Conservation (phyloP, 1,140 invertebrate genomes). For the Drosophila bocki region DNA sequence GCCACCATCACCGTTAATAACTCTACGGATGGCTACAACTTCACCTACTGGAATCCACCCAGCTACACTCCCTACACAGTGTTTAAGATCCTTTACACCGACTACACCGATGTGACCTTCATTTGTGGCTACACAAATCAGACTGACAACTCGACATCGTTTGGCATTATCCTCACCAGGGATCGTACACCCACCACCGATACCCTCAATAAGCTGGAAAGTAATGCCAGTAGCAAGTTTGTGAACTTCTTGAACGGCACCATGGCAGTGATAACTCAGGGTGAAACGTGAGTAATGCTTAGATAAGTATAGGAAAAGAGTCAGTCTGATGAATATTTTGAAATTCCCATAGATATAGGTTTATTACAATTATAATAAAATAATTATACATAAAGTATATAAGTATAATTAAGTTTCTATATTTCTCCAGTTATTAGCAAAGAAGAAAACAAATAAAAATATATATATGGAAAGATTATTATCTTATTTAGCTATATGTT, state of each 20-base stretch:
- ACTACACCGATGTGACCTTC: conserved; percentile 56
- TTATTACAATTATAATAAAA: neutral
- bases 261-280: conserved; percentile 63
- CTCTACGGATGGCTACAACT: conserved; percentile 36
- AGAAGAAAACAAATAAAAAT: neutral
- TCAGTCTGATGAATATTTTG: neutral
- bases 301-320: neutral
- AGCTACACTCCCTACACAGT: conserved; percentile 39
- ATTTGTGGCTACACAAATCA: conserved; percentile 74
- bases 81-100: conserved; percentile 63
- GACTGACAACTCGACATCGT: conserved; percentile 48
- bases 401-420: neutral
- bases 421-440: neutral
- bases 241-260: conserved; percentile 56
- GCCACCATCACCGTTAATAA: conserved; percentile 48
- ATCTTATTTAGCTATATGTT: neutral
- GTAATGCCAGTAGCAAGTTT: conserved; percentile 10
- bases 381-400: neutral
- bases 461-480: neutral
- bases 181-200: conserved; percentile 35
- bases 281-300: conserved; percentile 50
- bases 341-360: neutral
- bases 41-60: conserved; percentile 59
- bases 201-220: conserved; percentile 31
- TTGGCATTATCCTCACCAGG: conserved; percentile 60